phyloP scores from a whole-genome alignment of 2,113 vertebrate genomes.

The Microcebus griseorufus region DNA sequence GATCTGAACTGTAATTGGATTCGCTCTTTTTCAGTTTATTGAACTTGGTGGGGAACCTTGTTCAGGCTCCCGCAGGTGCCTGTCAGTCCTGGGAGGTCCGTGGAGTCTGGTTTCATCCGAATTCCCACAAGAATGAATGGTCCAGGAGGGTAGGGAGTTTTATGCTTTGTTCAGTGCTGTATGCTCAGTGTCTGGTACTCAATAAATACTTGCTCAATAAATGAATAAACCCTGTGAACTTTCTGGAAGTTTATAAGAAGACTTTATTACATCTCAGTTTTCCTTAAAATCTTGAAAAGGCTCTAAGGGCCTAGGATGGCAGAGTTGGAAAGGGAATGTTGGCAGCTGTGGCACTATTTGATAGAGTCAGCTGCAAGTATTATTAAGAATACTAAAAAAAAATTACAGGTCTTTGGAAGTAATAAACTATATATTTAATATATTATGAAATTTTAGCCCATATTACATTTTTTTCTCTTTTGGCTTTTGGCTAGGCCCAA shows the following conservation, averaged over 20 bases:
- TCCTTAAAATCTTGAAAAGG: not conserved
- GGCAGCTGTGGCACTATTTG: not conserved
- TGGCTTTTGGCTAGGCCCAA: not conserved
- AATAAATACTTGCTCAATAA: not conserved
- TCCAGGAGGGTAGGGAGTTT: not conserved
- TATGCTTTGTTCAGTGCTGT: not conserved
- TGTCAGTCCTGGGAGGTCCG: not conserved
- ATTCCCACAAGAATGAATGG: not conserved
- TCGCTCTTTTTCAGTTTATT: not conserved
- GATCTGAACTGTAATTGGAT: not conserved
- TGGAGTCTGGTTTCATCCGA: not conserved
- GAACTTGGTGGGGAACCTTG: not conserved
- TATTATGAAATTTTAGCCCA: not conserved
- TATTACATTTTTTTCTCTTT: not conserved
- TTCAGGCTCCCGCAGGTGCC: not conserved
- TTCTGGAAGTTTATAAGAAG: slow-evolving; percentile 25
- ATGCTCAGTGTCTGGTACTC: not conserved
- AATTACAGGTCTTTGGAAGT: not conserved
- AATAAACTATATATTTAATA: slow-evolving; percentile 12
- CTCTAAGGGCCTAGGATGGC: not conserved
- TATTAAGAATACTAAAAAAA: slow-evolving; percentile 1
- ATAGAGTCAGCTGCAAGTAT: not conserved
- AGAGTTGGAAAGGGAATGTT: not conserved
- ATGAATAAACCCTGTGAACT: not conserved
- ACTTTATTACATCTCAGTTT: not conserved